Evolutionary conservation across 2,888 invertebrate species (phyloP).

Genomic region (Furcula furcula): DNA sequence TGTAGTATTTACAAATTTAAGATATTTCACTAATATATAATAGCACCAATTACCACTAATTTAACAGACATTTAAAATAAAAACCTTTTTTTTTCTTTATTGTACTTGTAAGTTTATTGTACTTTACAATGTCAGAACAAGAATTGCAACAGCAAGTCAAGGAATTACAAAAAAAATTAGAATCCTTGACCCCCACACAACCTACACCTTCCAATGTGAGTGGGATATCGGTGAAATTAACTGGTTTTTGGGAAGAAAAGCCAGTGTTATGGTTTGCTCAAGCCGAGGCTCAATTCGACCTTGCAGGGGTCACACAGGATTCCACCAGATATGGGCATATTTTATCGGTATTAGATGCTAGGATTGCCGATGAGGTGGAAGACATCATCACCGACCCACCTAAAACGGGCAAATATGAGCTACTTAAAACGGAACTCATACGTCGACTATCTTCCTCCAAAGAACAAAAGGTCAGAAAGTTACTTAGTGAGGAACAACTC

Average conservation of each 20-base stretch:
- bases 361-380: background rate
- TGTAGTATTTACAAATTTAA: too few species aligned
- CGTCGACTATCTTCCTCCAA: background rate
- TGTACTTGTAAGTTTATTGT: too few species aligned
- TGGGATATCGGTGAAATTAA: background rate
- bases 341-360: background rate
- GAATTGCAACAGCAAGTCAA: too few species aligned
- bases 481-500: background rate
- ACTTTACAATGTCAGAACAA: too few species aligned
- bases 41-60: too few species aligned
- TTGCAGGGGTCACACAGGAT: too few species aligned
- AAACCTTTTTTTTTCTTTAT: too few species aligned
- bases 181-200: too few species aligned
- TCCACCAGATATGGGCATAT: background rate
- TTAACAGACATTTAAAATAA: too few species aligned
- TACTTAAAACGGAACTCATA: background rate
- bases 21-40: too few species aligned
- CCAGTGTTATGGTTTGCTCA: background rate
- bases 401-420: background rate
- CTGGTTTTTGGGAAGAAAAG: background rate
- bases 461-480: background rate
- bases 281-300: background rate
- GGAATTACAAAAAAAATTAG: too few species aligned
- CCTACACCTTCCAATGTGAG: background rate
- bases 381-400: too few species aligned